A percentile compares a stretch with the other conserved stretches of the same genome.
Evolutionary conservation across 2,888 invertebrate genomes (phyloP).

Genomic region (Xestia xanthographa): DNA sequence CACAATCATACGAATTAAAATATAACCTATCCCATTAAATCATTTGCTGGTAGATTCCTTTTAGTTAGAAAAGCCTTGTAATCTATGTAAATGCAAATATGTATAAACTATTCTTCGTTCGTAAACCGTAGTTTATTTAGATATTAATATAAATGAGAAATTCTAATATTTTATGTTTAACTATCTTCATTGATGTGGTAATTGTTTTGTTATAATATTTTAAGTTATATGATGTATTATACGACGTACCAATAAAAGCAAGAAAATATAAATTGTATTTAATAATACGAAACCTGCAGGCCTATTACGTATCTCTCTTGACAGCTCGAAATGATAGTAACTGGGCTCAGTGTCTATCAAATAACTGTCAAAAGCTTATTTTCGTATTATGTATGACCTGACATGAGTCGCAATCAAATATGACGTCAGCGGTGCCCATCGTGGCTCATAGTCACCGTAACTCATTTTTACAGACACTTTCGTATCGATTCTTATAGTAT

Average conservation of each 20-base stretch:
- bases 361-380: too few species aligned
- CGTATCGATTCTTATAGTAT: too few species aligned
- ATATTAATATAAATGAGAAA: constrained; percentile 79
- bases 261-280: constrained; percentile 60
- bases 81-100: constrained; percentile 87
- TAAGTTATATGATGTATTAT: constrained; percentile 84
- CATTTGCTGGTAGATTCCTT: constrained; percentile 67
- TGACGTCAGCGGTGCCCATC: too few species aligned
- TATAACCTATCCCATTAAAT: constrained; percentile 63
- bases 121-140: constrained; percentile 77
- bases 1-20: constrained; percentile 56
- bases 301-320: too few species aligned
- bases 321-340: too few species aligned
- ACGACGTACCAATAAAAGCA: constrained; percentile 76
- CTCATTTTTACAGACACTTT: too few species aligned
- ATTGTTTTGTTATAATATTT: constrained; percentile 86
- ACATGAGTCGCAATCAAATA: too few species aligned
- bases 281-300: background rate
- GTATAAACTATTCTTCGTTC: constrained; percentile 82
- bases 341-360: too few species aligned
- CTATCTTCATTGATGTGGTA: constrained; percentile 82
- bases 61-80: constrained; percentile 82
- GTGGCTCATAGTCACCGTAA: too few species aligned
- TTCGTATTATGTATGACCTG: too few species aligned
- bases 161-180: constrained; percentile 82